These are phyloP conservation scores for Drosophila takahashii DNA, from an alignment of 1,140 invertebrate genomes.

Conservation along the genomic window DNA sequence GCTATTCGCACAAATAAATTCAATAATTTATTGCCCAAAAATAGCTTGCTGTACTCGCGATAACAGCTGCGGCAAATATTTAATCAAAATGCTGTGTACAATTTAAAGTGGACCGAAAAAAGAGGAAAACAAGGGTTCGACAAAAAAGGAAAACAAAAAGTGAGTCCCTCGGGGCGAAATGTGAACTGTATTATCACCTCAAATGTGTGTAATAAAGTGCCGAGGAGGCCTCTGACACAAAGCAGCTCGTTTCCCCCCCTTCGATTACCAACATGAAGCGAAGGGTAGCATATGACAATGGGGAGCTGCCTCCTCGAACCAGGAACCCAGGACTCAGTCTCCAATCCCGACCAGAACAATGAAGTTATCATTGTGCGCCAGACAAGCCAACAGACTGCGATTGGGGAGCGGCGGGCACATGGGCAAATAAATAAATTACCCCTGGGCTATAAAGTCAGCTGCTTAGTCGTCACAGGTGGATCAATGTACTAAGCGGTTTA, in stretches of 20 bases:
- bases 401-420: slow-evolving; percentile 63
- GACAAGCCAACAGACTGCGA: slow-evolving; percentile 51
- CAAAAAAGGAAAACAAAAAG: slow-evolving; percentile 28
- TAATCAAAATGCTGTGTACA: slow-evolving; percentile 56
- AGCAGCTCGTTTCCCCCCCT: slow-evolving; percentile 17
- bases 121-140: not conserved
- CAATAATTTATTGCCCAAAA: slow-evolving; percentile 68
- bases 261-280: slow-evolving; percentile 28
- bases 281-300: slow-evolving; percentile 60
- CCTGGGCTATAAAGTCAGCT: slow-evolving; percentile 34
- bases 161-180: slow-evolving; percentile 30
- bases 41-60: slow-evolving; percentile 57
- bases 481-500: not conserved
- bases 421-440: slow-evolving; percentile 73
- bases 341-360: slow-evolving; percentile 48
- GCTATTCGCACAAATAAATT: slow-evolving; percentile 58
- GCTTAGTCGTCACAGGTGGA: slow-evolving; percentile 21
- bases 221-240: slow-evolving; percentile 57
- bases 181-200: slow-evolving; percentile 79
- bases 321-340: not conserved
- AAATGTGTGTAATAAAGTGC: slow-evolving; percentile 81
- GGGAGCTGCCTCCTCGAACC: slow-evolving; percentile 18
- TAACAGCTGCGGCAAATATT: slow-evolving; percentile 75
- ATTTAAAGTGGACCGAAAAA: slow-evolving; percentile 40
- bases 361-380: slow-evolving; percentile 72